phyloP scores from a whole-genome alignment of 2,797 vertebrate species.

The Enteromius treurensis region DNA sequence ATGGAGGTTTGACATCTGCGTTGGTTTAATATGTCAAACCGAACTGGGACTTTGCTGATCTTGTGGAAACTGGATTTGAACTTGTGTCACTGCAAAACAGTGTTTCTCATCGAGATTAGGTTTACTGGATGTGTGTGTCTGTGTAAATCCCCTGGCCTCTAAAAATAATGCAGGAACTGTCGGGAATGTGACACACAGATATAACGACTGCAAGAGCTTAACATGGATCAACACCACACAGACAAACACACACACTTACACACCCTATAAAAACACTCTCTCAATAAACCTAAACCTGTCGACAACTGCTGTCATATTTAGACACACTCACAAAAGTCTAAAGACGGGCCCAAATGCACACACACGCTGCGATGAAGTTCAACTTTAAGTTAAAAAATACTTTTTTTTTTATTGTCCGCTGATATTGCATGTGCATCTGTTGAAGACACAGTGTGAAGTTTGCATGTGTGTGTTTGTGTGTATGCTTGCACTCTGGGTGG shows the following conservation, averaged over 20 bases:
- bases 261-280: slow-evolving; percentile 50
- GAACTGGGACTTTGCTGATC: slow-evolving; percentile 11
- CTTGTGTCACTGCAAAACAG: slow-evolving; percentile 29
- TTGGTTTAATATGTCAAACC: neutral
- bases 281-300: slow-evolving; percentile 45
- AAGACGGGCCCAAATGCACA: neutral
- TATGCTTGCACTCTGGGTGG: slow-evolving; percentile 21
- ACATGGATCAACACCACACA: slow-evolving; percentile 57
- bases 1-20: neutral
- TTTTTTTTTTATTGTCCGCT: neutral
- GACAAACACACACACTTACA: slow-evolving; percentile 47
- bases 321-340: slow-evolving; percentile 23
- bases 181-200: slow-evolving; percentile 61
- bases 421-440: neutral
- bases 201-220: slow-evolving; percentile 63
- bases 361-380: neutral
- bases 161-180: slow-evolving; percentile 65
- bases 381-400: neutral
- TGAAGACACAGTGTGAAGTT: neutral
- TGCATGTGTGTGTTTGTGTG: slow-evolving; percentile 10
- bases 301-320: slow-evolving; percentile 32
- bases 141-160: slow-evolving; percentile 55
- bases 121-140: slow-evolving; percentile 48
- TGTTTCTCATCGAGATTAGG: slow-evolving; percentile 16
- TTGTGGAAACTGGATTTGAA: slow-evolving; percentile 25